Evolutionary conservation across 2,888 invertebrate species (phyloP), one percentile per base, ranked within the genome.

Genomic region (Leptarthrus brevirostris): DNA sequence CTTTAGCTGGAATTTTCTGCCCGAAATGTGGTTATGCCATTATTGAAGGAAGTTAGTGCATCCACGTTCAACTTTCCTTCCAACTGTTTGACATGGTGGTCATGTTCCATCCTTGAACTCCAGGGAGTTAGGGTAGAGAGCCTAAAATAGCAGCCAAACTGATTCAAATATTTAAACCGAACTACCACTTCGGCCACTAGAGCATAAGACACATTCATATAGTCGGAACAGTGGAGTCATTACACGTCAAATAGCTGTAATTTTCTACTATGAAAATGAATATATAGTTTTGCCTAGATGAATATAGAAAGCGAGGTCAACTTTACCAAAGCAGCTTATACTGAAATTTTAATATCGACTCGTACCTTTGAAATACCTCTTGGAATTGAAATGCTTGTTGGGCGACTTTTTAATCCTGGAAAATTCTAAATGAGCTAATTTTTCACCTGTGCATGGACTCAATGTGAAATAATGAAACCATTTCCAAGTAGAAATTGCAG

Each of bases 211-310:
- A 16, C 56, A 10, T 56, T 16, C 56, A 54, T 54, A n/a, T 56
- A 8, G 2, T 24, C 56, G 0, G 56, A 34, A 16, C 8, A 16
- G 4, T 56, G 30, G 30, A 24, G 10, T 24, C 54, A 54, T 30
- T 30, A n/a, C 30, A 30, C 24, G 56, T 24, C 14, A 3, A 26
- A 56, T 16, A 18, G n/a, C 16, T 30, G 26, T 26, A n/a, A 56
- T 56, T 56, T 30, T 30, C 56, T 16, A 24, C 26, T 56, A 56
- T 56, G 56, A 56, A 56, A 56, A 56, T 56, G 56, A 56, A 56
- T 56, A n/a, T 30, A 30, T 14, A n/a, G 30, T 26, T n/a, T 56
- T 56, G 14, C 14, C 2, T 1, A 10, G 5, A 3, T 26, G n/a
- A 10, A 24, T 16, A 2, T 56, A 26, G 56, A 2, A 56, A 24